Base-by-base conservation (phyloP, 2,888 invertebrate genomes). In the Frankliniella fusca region DNA sequence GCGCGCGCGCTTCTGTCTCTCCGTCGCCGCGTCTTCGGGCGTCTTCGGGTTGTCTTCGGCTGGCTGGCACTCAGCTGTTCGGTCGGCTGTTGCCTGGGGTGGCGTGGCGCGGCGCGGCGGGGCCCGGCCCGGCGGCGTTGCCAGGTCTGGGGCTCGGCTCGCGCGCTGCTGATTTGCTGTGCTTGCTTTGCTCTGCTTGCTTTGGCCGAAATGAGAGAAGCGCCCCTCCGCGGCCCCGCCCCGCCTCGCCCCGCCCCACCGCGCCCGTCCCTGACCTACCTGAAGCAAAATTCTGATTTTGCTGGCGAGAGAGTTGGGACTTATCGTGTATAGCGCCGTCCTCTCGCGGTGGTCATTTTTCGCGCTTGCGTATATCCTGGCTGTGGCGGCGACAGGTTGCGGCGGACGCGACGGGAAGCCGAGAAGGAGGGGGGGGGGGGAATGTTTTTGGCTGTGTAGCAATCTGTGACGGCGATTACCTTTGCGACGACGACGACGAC, bases 381-480 rank as follows among this genome's bases (percentile, higher is more conserved):
- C 38, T 5, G 38, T 5, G 38, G 3, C 5, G 38, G 5, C 38
- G 38, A 2, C 38, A n/a, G n/a, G n/a, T n/a, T n/a, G n/a, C n/a
- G n/a, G n/a, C n/a, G n/a, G n/a, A n/a, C n/a, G n/a, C n/a, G n/a
- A n/a, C n/a, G n/a, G n/a, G n/a, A n/a, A n/a, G n/a, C n/a, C n/a
- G n/a, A n/a, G n/a, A n/a, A n/a, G n/a, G n/a, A n/a, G n/a, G 38
- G 3, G 38, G 38, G 38, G 5, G 38, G 38, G 38, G 38, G 38
- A 38, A 5, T 2, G 38, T 38, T 38, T 38, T 38, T 38, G 38
- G 38, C 38, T 38, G 38, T n/a, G 61, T n/a, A 20, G 70, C 70
- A 76, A 76, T 76, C 70, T n/a, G 70, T 27, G 70, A 76, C 70
- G 10, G 11, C 70, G 27, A 76, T 76, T 76, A 76, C 70, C 27